Evolutionary conservation across 2,797 vertebrate species (phyloP), one percentile per base, ranked within the genome.

Genomic region (Argya squamiceps): DNA sequence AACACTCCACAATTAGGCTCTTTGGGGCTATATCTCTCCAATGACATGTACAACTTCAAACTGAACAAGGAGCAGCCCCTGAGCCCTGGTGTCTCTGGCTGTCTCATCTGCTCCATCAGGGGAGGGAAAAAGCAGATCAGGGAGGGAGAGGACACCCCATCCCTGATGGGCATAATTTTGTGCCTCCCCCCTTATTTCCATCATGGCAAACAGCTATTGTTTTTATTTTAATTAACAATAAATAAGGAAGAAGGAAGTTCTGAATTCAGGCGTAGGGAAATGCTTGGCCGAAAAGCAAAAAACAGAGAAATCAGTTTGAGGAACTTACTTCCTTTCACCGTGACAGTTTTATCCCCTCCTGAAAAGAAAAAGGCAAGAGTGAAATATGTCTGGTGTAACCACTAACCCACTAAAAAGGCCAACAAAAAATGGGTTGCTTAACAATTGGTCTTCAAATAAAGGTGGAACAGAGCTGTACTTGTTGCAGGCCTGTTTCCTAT

Each of bases 381-480:
- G 0, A 88, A 91, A 89, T 85, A 89, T 70, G 87, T 44, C 63
- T 89, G 43, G 39, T 53, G 34, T 63, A 95, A 93, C 80, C 37
- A 9, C 93, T 70, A 93, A 96, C 90, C 81, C 93, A 88, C 86
- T 89, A 92, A 84, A 92, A 95, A 88, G 69, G 43, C 81, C 58
- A 89, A 55, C 34, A 71, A 89, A 41, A 89, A 93, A 63, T 14
- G 58, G 19, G 55, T 92, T 96, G 88, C 84, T 94, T 82, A 94
- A 94, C 74, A 64, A 39, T n/a, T 62, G 78, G 53, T 75, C 91
- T 93, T 93, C 92, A 96, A 88, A 95, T 84, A 96, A 92, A 94
- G 78, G 71, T 75, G 64, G 64, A 92, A 91, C 91, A 93, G 88
- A 96, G 65, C 85, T 0, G 13, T 80, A 82, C 81, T 91, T 91